A percentile compares a stretch with the other conserved stretches of the same genome.
phyloP scores from a whole-genome alignment of 2,888 invertebrate species.

The Gisinianus flammeolus region DNA sequence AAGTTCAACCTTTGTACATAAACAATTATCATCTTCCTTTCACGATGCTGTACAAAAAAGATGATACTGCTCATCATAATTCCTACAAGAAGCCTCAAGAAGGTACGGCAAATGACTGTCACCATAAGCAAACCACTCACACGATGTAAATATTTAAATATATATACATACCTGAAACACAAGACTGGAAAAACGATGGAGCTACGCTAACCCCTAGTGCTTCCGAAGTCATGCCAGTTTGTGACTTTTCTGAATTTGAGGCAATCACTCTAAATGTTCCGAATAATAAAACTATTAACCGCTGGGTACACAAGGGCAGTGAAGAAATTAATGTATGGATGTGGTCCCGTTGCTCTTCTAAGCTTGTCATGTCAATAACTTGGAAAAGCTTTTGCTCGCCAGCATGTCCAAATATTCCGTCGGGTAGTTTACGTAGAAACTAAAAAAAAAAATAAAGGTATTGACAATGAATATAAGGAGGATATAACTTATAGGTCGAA shows the following conservation, averaged over 20 bases:
- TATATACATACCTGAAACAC: constrained; percentile 62
- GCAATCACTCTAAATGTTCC: constrained; percentile 96
- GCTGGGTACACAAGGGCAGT: constrained; percentile 87
- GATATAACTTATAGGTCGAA: too few relatives aligned
- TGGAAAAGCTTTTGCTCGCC: constrained; percentile 89
- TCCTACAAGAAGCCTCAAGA: too few relatives aligned
- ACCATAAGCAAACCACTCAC: too few relatives aligned
- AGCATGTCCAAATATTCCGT: constrained; percentile 91
- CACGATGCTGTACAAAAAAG: neutral
- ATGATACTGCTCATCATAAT: too few relatives aligned
- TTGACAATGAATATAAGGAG: too few relatives aligned
- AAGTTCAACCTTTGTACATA: neutral
- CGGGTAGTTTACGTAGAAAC: constrained; percentile 94
- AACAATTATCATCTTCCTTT: neutral
- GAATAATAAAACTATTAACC: constrained; percentile 90
- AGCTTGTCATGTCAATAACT: constrained; percentile 71
- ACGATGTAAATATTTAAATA: too few relatives aligned
- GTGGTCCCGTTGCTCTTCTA: constrained; percentile 80
- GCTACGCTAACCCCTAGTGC: constrained; percentile 94
- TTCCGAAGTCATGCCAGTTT: constrained; percentile 93
- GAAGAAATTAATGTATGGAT: constrained; percentile 91
- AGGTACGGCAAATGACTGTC: too few relatives aligned
- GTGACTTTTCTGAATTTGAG: constrained; percentile 85
- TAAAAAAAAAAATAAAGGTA: too few relatives aligned
- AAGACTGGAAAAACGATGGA: constrained; percentile 94